A percentile compares a stretch with the other conserved stretches of the same genome.
phyloP scores from a whole-genome alignment of 2,888 invertebrate species.

The Ectemnius continuus region DNA sequence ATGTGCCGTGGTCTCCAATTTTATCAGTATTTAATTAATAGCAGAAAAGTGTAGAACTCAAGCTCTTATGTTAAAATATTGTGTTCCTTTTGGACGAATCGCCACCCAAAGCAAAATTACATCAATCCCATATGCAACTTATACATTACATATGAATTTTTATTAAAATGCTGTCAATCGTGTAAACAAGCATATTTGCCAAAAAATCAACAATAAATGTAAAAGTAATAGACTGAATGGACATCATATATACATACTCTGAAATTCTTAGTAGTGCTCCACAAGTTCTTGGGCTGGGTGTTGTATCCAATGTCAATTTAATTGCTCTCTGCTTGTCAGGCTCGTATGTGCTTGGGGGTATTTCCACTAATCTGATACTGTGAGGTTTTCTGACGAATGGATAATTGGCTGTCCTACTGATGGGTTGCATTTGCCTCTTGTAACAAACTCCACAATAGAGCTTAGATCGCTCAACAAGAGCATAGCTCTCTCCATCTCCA shows the following conservation, averaged over 20 bases:
- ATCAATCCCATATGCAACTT: too few species aligned
- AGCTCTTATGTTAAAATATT: too few species aligned
- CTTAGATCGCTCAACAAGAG: constrained; percentile 92
- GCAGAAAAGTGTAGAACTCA: too few species aligned
- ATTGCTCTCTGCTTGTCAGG: constrained; percentile 82
- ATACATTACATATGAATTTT: too few species aligned
- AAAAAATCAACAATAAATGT: constrained; percentile 8
- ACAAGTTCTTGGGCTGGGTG: constrained; percentile 79
- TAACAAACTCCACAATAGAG: constrained; percentile 92
- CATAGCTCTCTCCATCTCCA: constrained; percentile 95
- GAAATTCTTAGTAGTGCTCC: constrained; percentile 83
- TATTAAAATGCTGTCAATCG: not conserved
- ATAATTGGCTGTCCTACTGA: constrained; percentile 80
- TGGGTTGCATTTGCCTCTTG: constrained; percentile 84
- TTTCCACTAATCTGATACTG: constrained; percentile 90
- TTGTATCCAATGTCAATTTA: constrained; percentile 82
- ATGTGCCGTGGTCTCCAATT: too few species aligned
- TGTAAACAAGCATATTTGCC: not conserved
- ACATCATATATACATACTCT: constrained; percentile 80
- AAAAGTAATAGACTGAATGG: constrained; percentile 22
- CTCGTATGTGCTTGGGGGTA: constrained; percentile 82
- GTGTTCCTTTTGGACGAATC: too few species aligned
- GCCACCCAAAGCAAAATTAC: too few species aligned
- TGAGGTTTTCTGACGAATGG: constrained; percentile 83
- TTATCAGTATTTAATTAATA: too few species aligned